These are phyloP conservation scores for Pristionchus arcanus DNA, from an alignment of 2,888 invertebrate genomes.

Conservation along the genomic window DNA sequence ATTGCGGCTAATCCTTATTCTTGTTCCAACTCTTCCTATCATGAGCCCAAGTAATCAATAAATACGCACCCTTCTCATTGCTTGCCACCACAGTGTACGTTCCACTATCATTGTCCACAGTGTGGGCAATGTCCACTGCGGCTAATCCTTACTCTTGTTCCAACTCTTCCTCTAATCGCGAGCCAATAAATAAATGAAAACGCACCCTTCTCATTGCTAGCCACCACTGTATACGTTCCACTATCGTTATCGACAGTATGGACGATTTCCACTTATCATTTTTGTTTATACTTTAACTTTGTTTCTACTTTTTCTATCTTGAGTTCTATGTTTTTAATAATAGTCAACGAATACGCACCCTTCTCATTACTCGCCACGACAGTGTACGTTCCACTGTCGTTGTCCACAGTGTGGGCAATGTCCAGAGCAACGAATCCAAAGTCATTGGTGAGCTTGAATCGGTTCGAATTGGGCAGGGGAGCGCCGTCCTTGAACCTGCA, in stretches of 20 bases:
- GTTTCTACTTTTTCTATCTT: too few species aligned
- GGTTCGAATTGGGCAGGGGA: conserved; percentile 75
- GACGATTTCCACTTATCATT: conserved; percentile 92
- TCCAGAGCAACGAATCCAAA: conserved; percentile 95
- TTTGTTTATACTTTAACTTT: too few species aligned
- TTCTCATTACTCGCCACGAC: conserved; percentile 64
- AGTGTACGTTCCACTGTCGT: conserved; percentile 80
- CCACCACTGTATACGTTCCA: conserved; percentile 74
- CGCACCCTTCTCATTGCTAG: conserved; percentile 70
- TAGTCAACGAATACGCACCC: too few species aligned
- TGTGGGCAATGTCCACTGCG: conserved; percentile 91
- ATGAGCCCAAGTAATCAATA: too few species aligned
- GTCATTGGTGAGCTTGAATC: conserved; percentile 82
- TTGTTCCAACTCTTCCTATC: too few species aligned
- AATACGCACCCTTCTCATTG: conserved; percentile 72
- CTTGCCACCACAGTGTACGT: conserved; percentile 72
- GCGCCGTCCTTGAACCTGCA: conserved; percentile 80
- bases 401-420: conserved; percentile 90
- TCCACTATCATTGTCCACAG: conserved; percentile 85
- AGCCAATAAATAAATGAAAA: too few species aligned
- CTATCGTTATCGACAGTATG: conserved; percentile 87
- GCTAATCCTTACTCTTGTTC: too few species aligned
- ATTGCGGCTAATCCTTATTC: too few species aligned
- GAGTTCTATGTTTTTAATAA: too few species aligned
- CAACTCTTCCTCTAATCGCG: too few species aligned